phyloP scores from a whole-genome alignment of 2,888 invertebrate species.

The Gortyna flavago region DNA sequence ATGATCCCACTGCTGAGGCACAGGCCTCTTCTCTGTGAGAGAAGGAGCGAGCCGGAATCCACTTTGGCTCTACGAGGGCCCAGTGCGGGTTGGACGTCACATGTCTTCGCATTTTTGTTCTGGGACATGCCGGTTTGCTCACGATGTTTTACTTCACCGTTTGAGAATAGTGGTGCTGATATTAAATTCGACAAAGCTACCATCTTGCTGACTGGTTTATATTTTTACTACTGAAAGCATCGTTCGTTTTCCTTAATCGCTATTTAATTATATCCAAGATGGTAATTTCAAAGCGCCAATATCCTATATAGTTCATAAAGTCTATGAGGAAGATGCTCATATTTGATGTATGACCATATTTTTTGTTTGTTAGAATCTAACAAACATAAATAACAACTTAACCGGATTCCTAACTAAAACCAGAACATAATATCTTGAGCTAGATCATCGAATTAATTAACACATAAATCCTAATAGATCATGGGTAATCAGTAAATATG shows the following conservation, averaged over 20 bases:
- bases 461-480: conserved; percentile 34
- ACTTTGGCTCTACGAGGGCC: too few relatives aligned
- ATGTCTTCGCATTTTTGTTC: too few relatives aligned
- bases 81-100: too few relatives aligned
- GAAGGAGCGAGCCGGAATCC: too few relatives aligned
- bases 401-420: not conserved
- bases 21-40: too few relatives aligned
- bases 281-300: not conserved
- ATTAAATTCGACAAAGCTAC: not conserved
- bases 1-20: too few relatives aligned
- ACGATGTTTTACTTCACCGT: too few relatives aligned
- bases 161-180: not conserved
- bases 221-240: not conserved
- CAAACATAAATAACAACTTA: not conserved
- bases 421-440: not conserved
- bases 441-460: conserved; percentile 8
- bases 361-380: not conserved
- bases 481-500: conserved; percentile 41
- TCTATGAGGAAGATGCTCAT: not conserved
- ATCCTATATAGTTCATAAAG: not conserved
- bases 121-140: too few relatives aligned
- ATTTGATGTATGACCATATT: too few relatives aligned
- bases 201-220: not conserved
- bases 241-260: not conserved
- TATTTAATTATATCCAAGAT: not conserved